Base-by-base conservation (phyloP, 2,113 vertebrate species). In the Casuarius casuarius region DNA sequence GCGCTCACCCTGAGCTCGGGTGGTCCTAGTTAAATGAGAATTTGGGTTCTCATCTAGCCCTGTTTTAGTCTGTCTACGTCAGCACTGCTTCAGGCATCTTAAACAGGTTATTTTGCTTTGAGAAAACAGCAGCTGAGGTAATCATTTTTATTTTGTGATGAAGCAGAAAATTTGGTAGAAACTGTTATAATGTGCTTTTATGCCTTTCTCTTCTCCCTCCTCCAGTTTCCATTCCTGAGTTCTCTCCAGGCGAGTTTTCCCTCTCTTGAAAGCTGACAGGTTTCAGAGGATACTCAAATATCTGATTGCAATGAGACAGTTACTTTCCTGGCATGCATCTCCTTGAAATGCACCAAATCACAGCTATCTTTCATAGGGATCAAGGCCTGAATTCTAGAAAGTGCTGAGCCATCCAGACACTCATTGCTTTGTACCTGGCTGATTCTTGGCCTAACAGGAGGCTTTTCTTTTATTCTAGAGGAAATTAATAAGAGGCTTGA, bases 381-480 rank as follows among this genome's bases (percentile, higher is more conserved):
- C 89, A 83, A 74, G 67, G n/a, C 85, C 79, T 92, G n/a, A 85
- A 9, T 40, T 92, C 71, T 61, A n/a, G 63, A 80, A 90, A 89
- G 58, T 3, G 12, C 49, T 35, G 65, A 89, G 71, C 59, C 31
- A 80, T 91, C 78, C 48, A 62, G 85, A 63, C 65, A 59, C 71
- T 52, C 70, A 6, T 87, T 92, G 63, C 85, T 91, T 68, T 67
- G 82, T 94, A 94, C 89, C 87, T 95, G 93, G 15, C 72, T 95
- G 91, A 95, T 87, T 96, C 91, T 92, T 21, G 25, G 42, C 73
- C 2, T 70, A 85, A 90, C 28, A 54, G 87, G 74, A 94, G 82
- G 40, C 67, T 93, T 51, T 95, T 95, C 33, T 17, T 87, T 78
- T 70, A 77, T 63, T 92, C 28, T 10, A 42, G 40, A 66, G 46